Evolutionary conservation across 2,888 invertebrate genomes (phyloP).

Genomic region (Achlya flavicornis): DNA sequence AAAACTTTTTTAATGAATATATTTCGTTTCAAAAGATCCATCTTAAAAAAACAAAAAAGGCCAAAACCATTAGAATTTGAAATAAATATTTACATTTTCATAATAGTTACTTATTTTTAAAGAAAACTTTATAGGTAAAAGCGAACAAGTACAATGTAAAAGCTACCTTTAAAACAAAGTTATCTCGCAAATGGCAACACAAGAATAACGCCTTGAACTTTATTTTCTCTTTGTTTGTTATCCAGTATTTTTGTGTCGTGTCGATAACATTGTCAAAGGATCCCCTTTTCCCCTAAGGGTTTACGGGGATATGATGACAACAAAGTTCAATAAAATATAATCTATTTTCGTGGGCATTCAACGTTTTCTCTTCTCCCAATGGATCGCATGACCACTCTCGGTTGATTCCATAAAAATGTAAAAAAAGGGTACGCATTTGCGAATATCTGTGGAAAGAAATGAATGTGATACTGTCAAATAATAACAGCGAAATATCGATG

Average conservation of each 20-base stretch:
- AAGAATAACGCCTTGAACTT: conserved; percentile 36
- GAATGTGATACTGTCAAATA: conserved; percentile 7
- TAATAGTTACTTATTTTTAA: conserved; percentile 1
- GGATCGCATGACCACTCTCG: conserved; percentile 21
- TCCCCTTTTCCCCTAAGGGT: conserved; percentile 54
- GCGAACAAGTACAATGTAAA: conserved; percentile 25
- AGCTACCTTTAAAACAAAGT: conserved; percentile 27
- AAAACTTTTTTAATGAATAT: too few relatives aligned
- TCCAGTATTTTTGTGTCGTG: conserved; percentile 55
- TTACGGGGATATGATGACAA: conserved; percentile 58
- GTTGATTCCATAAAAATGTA: conserved; percentile 1
- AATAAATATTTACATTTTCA: not conserved
- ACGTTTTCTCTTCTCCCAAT: conserved; percentile 27
- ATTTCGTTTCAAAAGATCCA: too few relatives aligned
- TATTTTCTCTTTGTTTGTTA: conserved; percentile 53
- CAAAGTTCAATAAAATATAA: conserved; percentile 64
- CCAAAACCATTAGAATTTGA: too few relatives aligned
- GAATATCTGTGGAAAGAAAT: conserved; percentile 2
- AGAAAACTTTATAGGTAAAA: conserved; percentile 11
- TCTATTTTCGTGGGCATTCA: conserved; percentile 51
- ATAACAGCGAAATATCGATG: conserved; percentile 3
- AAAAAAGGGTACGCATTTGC: conserved; percentile 2
- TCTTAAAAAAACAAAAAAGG: too few relatives aligned
- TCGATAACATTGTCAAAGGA: conserved; percentile 63
- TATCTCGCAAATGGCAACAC: conserved; percentile 29